Evolutionary conservation across 2,888 invertebrate species (phyloP), one percentile per base, ranked within the genome.

Genomic region (Andrena chrysosceles): DNA sequence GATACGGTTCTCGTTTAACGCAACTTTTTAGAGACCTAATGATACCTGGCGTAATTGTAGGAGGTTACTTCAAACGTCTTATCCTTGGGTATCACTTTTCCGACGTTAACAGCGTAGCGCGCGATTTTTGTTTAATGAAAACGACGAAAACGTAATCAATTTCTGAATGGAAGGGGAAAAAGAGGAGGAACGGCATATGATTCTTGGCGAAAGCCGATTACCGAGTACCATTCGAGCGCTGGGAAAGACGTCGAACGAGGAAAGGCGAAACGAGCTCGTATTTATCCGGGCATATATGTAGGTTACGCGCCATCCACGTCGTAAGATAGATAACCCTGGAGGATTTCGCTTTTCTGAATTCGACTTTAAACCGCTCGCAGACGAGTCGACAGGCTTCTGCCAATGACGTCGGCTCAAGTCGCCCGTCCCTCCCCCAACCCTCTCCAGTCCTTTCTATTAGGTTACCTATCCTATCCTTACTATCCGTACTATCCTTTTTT

Each of bases 401-500:
- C 93, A 93, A 93, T 93, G 92, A 93, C 93, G 93, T 91, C 90
- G 92, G 90, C 93, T 92, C 90, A 91, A 91, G 89, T 23, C 42
- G 42, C 42, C 91, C 62, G n/a, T 42, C 67, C 90, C 89, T 88
- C 71, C 70, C 48, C 35, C 35, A 10, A 16, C 31, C 67, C 31
- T 90, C 90, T 89, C 67, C 77, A 74, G 76, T 74, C 79, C 78
- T 88, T 92, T 92, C 93, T 93, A 93, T 93, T 93, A 92, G 93
- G 92, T 92, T 93, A 92, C 93, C 92, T 92, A 92, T 90, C 90
- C 91, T 91, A 89, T 90, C 91, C 90, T 77, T 91, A 88, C 92
- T 91, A 91, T 91, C 89, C 90, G 87, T 87, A 86, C 87, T 90
- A 90, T 87, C 86, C 82, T 78, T 77, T 76, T 82, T 70, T 66